Evolutionary conservation across 2,113 vertebrate species (phyloP), one percentile per base, ranked within the genome.

Genomic region (Poecile atricapillus): DNA sequence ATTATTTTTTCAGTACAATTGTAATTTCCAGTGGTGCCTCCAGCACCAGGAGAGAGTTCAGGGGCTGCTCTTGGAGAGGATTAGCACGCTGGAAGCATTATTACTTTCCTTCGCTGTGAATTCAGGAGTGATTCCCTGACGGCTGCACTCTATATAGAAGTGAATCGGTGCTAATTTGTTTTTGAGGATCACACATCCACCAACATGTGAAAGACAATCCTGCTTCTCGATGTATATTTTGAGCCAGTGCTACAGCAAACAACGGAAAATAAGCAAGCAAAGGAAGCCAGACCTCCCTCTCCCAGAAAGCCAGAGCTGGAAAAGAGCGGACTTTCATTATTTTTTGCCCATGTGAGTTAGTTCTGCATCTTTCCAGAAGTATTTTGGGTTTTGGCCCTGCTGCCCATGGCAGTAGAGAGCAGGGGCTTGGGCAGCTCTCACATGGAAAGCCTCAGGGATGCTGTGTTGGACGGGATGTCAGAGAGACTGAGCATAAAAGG

Each of bases 91-190:
- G 95, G 93, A 95, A 96, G 96, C 94, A 83, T 96, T 93, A 95
- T 95, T 96, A 82, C 96, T 96, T 96, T 96, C 96, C 95, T 95
- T 93, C 78, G 1, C 96, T 89, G 90, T 91, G 93, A 87, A 95
- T 96, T 96, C 95, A 92, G 97, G 89, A 97, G 94, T 70, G 84
- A 94, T 94, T 96, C 97, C 96, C 96, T 93, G 93, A 95, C 93
- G 97, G 93, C 96, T 95, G 83, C 90, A 94, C 90, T 96, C 91
- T 80, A 95, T 95, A 95, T 95, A 96, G 94, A 96, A 93, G 95
- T 84, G 96, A 96, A 96, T 97, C 95, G 92, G 95, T 95, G 93
- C 96, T 96, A 96, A 97, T 96, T 96, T 96, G 97, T 95, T 97
- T 97, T 94, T 94, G 97, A 97, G 96, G 95, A 96, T 96, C 97